Conservation (phyloP, 2,797 vertebrate genomes). For the Pipistrellus nathusii region DNA sequence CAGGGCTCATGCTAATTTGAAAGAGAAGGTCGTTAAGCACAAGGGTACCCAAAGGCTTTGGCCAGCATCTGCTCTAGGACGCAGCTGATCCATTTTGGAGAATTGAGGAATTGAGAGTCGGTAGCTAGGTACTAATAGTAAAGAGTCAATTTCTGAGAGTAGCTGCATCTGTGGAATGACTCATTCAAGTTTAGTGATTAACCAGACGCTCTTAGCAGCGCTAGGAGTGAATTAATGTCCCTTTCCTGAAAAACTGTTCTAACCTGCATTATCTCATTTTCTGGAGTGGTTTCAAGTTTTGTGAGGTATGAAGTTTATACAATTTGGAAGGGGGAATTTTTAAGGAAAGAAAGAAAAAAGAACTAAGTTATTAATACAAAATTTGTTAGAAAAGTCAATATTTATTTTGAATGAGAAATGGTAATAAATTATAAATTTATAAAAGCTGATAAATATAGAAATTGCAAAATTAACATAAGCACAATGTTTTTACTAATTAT, state of each 20-base stretch:
- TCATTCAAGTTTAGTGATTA: constrained; percentile 46
- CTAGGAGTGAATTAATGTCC: not conserved
- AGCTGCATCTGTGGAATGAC: constrained; percentile 5
- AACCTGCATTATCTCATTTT: not conserved
- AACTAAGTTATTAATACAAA: constrained; percentile 29
- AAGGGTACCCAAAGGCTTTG: constrained; percentile 65
- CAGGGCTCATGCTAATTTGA: constrained; percentile 38
- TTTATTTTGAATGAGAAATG: constrained; percentile 19
- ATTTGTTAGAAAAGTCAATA: constrained; percentile 1
- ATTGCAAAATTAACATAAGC: constrained; percentile 40
- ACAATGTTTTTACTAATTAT: constrained; percentile 13
- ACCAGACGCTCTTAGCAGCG: not conserved
- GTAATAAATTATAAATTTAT: constrained; percentile 19
- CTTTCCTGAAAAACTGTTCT: constrained; percentile 30
- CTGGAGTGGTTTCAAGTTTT: not conserved
- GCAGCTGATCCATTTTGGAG: constrained; percentile 33
- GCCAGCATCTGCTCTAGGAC: constrained; percentile 65
- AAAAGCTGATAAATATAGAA: not conserved
- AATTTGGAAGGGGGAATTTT: not conserved
- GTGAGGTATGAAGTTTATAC: not conserved
- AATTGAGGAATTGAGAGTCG: constrained; percentile 65
- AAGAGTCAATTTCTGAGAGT: constrained; percentile 56
- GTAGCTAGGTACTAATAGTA: constrained; percentile 32
- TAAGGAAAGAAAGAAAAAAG: not conserved
- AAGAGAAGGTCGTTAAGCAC: constrained; percentile 61